A percentile compares a stretch with the other conserved stretches of the same genome.
Evolutionary conservation across 2,888 invertebrate genomes (phyloP).

Genomic region (Latrodectus hesperus): DNA sequence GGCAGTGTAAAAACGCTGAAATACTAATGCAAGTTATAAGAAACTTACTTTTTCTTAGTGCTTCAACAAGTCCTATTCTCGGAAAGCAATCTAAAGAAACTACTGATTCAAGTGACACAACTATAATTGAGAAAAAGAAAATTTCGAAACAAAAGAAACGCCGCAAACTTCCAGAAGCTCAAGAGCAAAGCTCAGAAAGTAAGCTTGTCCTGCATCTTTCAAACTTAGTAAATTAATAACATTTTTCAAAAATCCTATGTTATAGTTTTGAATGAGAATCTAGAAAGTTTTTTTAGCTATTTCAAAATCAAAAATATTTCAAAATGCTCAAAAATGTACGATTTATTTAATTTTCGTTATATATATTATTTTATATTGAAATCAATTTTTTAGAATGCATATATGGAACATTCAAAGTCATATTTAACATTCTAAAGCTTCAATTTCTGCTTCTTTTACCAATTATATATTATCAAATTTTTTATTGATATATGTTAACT

Average conservation of each 20-base stretch:
- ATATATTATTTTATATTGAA: too few species aligned
- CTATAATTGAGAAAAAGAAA: slow-evolving; percentile 13
- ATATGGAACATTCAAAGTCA: too few species aligned
- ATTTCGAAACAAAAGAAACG: slow-evolving; percentile 37
- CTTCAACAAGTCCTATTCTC: slow-evolving; percentile 35
- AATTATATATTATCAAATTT: too few species aligned
- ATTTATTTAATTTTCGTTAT: neutral
- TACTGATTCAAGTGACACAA: neutral
- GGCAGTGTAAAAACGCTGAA: too few species aligned
- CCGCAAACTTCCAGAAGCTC: slow-evolving; percentile 27
- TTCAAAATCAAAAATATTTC: neutral
- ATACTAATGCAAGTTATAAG: neutral
- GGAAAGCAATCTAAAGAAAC: neutral
- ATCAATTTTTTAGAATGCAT: too few species aligned
- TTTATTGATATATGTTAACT: too few species aligned
- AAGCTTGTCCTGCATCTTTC: neutral
- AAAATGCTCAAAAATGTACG: neutral
- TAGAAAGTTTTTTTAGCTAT: neutral
- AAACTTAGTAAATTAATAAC: neutral
- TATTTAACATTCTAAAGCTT: too few species aligned
- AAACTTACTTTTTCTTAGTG: slow-evolving; percentile 10
- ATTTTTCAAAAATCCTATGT: too few species aligned
- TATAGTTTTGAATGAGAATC: neutral
- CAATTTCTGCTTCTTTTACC: too few species aligned
- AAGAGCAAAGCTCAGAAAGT: slow-evolving; percentile 30